A percentile compares a stretch with the other conserved stretches of the same genome.
phyloP scores from a whole-genome alignment of 2,888 invertebrate species.

The Caenorhabditis angaria region DNA sequence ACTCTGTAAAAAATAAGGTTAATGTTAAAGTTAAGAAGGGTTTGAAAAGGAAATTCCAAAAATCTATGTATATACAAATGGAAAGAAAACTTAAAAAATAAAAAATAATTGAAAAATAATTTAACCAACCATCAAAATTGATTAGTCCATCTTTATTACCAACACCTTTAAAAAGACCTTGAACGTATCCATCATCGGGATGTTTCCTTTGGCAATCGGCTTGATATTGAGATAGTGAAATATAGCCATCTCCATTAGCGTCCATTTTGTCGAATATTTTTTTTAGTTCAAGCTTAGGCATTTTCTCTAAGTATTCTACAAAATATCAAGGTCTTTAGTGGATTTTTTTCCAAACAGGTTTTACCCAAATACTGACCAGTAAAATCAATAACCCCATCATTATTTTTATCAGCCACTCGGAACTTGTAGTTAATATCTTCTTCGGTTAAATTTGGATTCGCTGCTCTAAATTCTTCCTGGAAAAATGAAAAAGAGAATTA shows the following conservation, averaged over 20 bases:
- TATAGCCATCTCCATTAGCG: conserved; percentile 71
- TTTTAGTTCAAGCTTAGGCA: conserved; percentile 67
- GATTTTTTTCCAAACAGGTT: neutral
- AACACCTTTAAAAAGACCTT: conserved; percentile 74
- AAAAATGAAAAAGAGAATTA: neutral
- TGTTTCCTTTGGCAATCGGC: conserved; percentile 73
- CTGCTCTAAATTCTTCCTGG: conserved; percentile 66
- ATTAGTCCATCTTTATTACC: conserved; percentile 73
- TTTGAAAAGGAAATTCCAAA: no score
- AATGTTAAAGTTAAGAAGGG: no score
- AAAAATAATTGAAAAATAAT: neutral
- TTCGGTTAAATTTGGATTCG: conserved; percentile 71
- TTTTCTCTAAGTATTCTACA: conserved; percentile 69
- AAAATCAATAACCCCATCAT: conserved; percentile 71
- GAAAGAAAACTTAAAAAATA: neutral
- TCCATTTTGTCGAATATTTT: conserved; percentile 72
- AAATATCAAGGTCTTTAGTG: neutral
- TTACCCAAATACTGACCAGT: conserved; percentile 45
- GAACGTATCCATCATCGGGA: conserved; percentile 69
- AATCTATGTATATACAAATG: no score
- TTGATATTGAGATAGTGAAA: conserved; percentile 69
- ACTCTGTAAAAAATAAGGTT: no score
- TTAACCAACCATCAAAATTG: conserved; percentile 66
- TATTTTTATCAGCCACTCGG: conserved; percentile 69
- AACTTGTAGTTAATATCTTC: conserved; percentile 72